A percentile compares a stretch with the other conserved stretches of the same genome.
These are phyloP conservation scores for Macheiramphus alcinus DNA, from an alignment of 2,113 vertebrate genomes.

Conservation along the genomic window DNA sequence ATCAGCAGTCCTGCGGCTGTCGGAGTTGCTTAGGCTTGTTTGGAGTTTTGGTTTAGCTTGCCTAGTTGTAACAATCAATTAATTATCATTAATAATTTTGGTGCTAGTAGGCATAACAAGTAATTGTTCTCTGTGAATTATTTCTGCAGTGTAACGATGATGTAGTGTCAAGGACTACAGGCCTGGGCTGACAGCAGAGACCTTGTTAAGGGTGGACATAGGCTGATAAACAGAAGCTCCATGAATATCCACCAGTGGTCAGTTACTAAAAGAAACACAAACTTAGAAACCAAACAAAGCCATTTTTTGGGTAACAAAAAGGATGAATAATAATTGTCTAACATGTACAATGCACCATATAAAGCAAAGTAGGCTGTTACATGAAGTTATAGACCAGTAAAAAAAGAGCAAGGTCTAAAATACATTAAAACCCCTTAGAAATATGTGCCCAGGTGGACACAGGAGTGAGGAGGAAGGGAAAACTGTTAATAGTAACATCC, in stretches of 20 bases:
- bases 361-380: background rate
- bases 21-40: background rate
- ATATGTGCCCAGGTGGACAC: background rate
- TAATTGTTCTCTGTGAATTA: background rate
- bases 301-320: background rate
- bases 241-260: background rate
- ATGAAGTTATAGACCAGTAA: background rate
- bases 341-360: background rate
- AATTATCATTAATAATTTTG: background rate
- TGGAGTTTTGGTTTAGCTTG: background rate
- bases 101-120: background rate
- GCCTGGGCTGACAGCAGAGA: background rate
- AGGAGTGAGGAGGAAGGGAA: background rate
- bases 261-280: background rate
- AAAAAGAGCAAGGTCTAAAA: background rate
- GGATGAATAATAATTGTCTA: background rate
- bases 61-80: background rate
- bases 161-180: background rate
- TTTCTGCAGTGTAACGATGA: background rate
- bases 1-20: background rate
- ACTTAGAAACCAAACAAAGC: background rate
- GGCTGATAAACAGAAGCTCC: background rate
- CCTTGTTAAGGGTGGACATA: background rate
- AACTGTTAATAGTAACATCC: background rate
- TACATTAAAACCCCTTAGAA: background rate